Evolutionary conservation across 1,140 invertebrate genomes (phyloP).

Genomic region (Helicoverpa armigera): DNA sequence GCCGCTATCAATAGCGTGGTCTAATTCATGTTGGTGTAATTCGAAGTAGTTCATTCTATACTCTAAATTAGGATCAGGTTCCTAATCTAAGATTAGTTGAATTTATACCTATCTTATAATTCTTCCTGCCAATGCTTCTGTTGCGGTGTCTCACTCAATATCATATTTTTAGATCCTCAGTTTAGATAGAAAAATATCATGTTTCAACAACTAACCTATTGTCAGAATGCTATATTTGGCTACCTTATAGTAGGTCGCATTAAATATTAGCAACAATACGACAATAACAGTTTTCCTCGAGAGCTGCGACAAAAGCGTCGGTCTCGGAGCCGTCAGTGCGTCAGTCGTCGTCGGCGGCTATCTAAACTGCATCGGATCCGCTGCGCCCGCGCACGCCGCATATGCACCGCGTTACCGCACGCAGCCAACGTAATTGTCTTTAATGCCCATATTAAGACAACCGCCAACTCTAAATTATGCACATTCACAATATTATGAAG

Average conservation of each 20-base stretch:
- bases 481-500: constrained; percentile 49
- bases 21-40: neutral
- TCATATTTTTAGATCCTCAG: neutral
- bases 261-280: constrained; percentile 26
- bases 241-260: neutral
- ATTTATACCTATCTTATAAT: too few relatives aligned
- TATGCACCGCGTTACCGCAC: constrained; percentile 49
- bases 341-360: constrained; percentile 55
- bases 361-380: constrained; percentile 75
- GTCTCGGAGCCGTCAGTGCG: constrained; percentile 17
- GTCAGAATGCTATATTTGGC: neutral
- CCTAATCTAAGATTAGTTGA: too few relatives aligned
- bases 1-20: neutral
- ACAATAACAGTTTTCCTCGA: constrained; percentile 21
- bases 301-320: constrained; percentile 27
- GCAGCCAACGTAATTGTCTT: constrained; percentile 62
- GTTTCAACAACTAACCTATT: neutral
- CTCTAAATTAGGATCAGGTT: too few relatives aligned
- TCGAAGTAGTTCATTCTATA: too few relatives aligned
- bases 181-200: neutral
- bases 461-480: constrained; percentile 48
- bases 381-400: constrained; percentile 56
- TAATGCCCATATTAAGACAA: constrained; percentile 73
- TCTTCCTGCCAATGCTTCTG: too few relatives aligned
- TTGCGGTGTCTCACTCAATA: neutral